Conservation (phyloP, 2,113 vertebrate species). For the Apodemus sylvaticus region DNA sequence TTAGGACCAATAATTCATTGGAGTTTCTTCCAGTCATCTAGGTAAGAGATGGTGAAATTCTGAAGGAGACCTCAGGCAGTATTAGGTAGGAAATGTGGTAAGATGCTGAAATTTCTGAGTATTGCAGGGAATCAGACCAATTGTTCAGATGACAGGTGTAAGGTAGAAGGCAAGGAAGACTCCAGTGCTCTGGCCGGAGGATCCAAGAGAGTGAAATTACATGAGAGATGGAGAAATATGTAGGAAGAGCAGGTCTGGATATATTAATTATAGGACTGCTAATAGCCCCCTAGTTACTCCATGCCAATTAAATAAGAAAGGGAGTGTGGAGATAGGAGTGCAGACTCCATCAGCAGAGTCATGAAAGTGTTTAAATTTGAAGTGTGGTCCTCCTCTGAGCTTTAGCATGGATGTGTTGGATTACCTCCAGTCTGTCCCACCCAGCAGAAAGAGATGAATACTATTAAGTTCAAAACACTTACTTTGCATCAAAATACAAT, state of each 20-base stretch:
- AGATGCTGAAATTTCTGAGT: background rate
- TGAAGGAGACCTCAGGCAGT: background rate
- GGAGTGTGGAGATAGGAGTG: background rate
- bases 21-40: background rate
- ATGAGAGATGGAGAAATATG: background rate
- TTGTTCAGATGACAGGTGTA: background rate
- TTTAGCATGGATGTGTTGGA: background rate
- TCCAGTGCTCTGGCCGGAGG: background rate
- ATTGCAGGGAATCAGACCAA: background rate
- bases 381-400: background rate
- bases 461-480: background rate
- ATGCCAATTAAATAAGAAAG: constrained; percentile 18
- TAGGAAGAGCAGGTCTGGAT: background rate
- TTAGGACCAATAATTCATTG: background rate
- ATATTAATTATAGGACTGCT: background rate
- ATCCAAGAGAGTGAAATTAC: background rate
- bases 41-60: background rate
- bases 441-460: background rate
- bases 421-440: background rate
- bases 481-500: background rate
- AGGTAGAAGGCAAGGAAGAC: background rate
- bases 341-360: background rate
- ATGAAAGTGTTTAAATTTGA: background rate
- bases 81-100: background rate
- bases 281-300: background rate